phyloP scores from a whole-genome alignment of 2,797 vertebrate genomes.

The Pseudopleuronectes americanus region DNA sequence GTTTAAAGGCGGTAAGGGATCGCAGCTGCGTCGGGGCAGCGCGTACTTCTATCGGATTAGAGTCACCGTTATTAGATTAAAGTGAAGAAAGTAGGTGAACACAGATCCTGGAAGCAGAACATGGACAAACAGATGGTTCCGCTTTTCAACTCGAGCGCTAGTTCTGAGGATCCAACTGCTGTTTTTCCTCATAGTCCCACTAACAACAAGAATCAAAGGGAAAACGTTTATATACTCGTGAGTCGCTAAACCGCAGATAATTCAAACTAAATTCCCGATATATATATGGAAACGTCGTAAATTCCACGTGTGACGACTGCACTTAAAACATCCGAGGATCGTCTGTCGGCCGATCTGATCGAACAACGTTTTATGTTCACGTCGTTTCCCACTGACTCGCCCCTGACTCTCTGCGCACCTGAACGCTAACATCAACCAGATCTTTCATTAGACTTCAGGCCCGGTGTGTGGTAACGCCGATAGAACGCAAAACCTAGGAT shows the following conservation, averaged over 20 bases:
- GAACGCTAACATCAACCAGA: too few species aligned
- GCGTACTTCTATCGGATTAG: background rate
- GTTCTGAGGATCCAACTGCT: background rate
- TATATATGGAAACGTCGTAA: too few species aligned
- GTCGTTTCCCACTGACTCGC: too few species aligned
- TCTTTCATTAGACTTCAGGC: too few species aligned
- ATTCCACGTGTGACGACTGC: too few species aligned
- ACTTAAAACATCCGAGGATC: too few species aligned
- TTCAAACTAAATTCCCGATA: too few species aligned
- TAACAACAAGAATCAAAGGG: background rate
- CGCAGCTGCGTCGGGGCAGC: background rate
- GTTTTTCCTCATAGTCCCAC: background rate
- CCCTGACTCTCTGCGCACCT: too few species aligned
- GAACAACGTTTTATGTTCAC: too few species aligned
- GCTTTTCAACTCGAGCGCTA: background rate
- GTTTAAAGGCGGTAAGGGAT: background rate
- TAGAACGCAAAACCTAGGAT: background rate
- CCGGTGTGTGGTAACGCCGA: background rate
- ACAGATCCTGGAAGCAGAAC: background rate
- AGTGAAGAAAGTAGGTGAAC: conserved; percentile 7
- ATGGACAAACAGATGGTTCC: background rate
- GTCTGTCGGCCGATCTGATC: too few species aligned
- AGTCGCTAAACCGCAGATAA: too few species aligned
- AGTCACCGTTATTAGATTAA: background rate
- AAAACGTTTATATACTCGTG: background rate